Conservation (phyloP, 2,113 vertebrate species). For the Hippoglossus stenolepis region DNA sequence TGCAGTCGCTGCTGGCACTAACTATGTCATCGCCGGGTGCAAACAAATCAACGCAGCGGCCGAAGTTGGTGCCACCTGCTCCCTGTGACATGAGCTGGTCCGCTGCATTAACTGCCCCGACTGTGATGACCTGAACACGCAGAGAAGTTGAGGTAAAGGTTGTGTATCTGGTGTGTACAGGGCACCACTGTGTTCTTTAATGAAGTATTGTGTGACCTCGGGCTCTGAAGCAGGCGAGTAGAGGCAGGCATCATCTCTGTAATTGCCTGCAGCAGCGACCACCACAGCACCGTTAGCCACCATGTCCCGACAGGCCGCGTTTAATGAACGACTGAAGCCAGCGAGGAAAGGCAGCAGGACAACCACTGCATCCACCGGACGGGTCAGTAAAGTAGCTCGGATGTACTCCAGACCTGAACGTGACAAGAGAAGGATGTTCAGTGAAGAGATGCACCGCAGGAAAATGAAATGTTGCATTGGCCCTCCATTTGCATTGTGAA, state of each 20-base stretch:
- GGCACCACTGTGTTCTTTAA: neutral
- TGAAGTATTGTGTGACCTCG: conserved; percentile 75
- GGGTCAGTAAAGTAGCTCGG: conserved; percentile 60
- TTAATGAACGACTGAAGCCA: conserved; percentile 83
- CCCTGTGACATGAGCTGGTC: conserved; percentile 87
- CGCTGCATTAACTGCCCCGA: conserved; percentile 86
- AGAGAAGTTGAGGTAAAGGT: neutral
- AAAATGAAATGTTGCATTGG: too few species aligned
- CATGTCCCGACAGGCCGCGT: conserved; percentile 82
- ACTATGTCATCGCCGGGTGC: conserved; percentile 91
- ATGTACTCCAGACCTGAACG: conserved; percentile 88
- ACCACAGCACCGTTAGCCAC: conserved; percentile 74
- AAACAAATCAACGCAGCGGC: conserved; percentile 90
- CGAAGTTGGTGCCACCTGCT: conserved; percentile 87
- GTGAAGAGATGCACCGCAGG: neutral
- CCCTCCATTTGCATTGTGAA: neutral
- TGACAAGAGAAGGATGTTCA: neutral
- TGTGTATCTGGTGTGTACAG: neutral
- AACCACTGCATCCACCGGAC: conserved; percentile 62
- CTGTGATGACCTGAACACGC: conserved; percentile 87
- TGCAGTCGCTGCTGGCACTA: conserved; percentile 90
- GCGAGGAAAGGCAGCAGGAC: conserved; percentile 86
- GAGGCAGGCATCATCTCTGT: conserved; percentile 88
- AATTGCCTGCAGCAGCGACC: conserved; percentile 89
- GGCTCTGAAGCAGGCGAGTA: conserved; percentile 91